Evolutionary conservation across 2,113 vertebrate species (phyloP).

Genomic region (Orthochromis malagaraziensis): DNA sequence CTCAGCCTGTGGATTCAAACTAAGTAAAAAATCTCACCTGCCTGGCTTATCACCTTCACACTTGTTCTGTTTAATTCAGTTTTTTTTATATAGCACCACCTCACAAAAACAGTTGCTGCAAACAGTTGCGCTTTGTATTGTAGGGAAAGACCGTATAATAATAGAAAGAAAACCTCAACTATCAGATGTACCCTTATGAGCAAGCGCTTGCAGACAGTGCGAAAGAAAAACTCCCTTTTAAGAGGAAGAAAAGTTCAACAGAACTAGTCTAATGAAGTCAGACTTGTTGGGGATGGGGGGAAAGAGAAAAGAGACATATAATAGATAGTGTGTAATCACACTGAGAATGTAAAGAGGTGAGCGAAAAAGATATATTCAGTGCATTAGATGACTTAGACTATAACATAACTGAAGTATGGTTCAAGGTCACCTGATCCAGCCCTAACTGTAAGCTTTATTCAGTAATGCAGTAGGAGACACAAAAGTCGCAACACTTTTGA

Average conservation of each 20-base stretch:
- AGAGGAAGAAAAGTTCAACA: background rate
- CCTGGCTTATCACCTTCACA: background rate
- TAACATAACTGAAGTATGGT: background rate
- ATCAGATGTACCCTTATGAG: background rate
- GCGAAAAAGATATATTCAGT: accelerated
- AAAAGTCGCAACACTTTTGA: background rate
- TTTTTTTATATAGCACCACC: background rate
- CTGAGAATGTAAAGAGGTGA: background rate
- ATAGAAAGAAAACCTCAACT: background rate
- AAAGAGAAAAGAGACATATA: background rate
- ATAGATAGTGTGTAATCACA: background rate
- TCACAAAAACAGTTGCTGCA: background rate
- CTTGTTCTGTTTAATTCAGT: background rate
- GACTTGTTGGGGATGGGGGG: background rate
- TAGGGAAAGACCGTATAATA: background rate
- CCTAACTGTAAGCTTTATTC: background rate
- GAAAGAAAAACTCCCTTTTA: background rate
- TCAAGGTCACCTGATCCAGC: background rate
- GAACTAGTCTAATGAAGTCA: background rate
- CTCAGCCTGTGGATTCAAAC: background rate
- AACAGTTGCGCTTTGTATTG: background rate
- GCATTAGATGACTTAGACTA: background rate
- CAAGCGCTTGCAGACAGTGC: background rate
- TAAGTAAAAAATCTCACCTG: background rate
- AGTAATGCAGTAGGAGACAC: background rate